Evolutionary conservation across 2,888 invertebrate genomes (phyloP).

Genomic region (Aphidoletes aphidimyza): DNA sequence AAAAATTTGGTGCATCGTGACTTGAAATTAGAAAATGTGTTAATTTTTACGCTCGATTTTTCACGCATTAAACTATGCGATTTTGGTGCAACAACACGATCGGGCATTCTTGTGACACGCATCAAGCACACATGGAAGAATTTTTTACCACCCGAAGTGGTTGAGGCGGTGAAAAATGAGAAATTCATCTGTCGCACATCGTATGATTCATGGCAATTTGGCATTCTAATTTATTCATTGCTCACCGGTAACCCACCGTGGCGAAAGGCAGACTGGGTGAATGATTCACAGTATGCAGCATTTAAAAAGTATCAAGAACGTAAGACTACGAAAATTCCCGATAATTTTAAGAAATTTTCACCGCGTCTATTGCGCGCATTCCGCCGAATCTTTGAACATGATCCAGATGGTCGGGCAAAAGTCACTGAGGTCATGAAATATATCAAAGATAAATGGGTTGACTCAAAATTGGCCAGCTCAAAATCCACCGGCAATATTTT

Average conservation of each 20-base stretch:
- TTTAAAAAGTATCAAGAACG: slow-evolving; percentile 75
- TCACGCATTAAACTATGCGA: slow-evolving; percentile 78
- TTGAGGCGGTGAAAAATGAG: slow-evolving; percentile 72
- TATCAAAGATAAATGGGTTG: slow-evolving; percentile 72
- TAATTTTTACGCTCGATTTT: slow-evolving; percentile 77
- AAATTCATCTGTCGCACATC: slow-evolving; percentile 74
- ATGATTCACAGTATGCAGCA: slow-evolving; percentile 75
- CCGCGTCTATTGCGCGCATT: slow-evolving; percentile 77
- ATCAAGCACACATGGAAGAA: slow-evolving; percentile 71
- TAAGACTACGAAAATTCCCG: slow-evolving; percentile 72
- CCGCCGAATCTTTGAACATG: slow-evolving; percentile 76
- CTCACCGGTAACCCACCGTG: slow-evolving; percentile 78
- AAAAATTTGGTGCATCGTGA: slow-evolving; percentile 81
- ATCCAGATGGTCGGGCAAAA: slow-evolving; percentile 73
- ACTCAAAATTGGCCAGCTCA: slow-evolving; percentile 68
- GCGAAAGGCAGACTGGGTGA: slow-evolving; percentile 77
- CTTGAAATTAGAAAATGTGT: slow-evolving; percentile 77
- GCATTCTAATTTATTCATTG: slow-evolving; percentile 68
- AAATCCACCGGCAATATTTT: slow-evolving; percentile 67
- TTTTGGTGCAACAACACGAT: slow-evolving; percentile 75
- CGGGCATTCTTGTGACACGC: slow-evolving; percentile 70
- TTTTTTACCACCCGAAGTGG: slow-evolving; percentile 72
- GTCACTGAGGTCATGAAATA: slow-evolving; percentile 72
- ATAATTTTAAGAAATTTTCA: slow-evolving; percentile 73
- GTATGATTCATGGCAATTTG: slow-evolving; percentile 82